Evolutionary conservation across 2,888 invertebrate genomes (phyloP), one percentile per base, ranked within the genome.

Genomic region (Drosophila kuntzei): DNA sequence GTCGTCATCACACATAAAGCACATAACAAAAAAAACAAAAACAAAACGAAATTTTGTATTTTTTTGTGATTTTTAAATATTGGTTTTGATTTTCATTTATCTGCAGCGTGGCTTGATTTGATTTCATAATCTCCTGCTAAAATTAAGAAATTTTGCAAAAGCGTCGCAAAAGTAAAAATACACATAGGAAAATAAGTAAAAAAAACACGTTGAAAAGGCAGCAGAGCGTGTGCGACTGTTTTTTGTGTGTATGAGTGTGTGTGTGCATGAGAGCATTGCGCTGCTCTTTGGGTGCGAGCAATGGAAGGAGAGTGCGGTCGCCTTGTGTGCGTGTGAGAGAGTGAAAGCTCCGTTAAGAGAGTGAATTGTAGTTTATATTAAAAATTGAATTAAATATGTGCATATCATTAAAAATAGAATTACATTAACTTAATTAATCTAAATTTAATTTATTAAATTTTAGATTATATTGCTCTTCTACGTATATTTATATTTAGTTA

Each of bases 191-290:
- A 57, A 63, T 57, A 57, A 60, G 66, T 60, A 72, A 72, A 80
- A 72, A 80, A 87, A 89, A 80, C 81, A 82, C 81, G 81, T 82
- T 82, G 77, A 88, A 81, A 76, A 81, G 43, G 20, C 36, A 77
- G 57, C 54, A 53, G 49, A 54, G 41, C 11, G 36, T 50, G 39
- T 22, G 36, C 18, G 14, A 37, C 3, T 37, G 1, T 32, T 39
- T 12, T 14, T 51, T 57, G 54, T 39, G 41, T 32, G 47, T 34
- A 39, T 29, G 39, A 34, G 32, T 55, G 27, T 2, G 55, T 49
- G 39, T 44, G 43, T 53, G 43, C 29, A 25, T 36, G 22, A 36
- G 51, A 49, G 37, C n/a, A 29, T 32, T 29, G 18, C 11, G 47
- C 18, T 50, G 36, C 49, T 32, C 29, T 47, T 47, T 47, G 25